Conservation (phyloP, 2,113 vertebrate genomes). For the Antechinus stuartii region DNA sequence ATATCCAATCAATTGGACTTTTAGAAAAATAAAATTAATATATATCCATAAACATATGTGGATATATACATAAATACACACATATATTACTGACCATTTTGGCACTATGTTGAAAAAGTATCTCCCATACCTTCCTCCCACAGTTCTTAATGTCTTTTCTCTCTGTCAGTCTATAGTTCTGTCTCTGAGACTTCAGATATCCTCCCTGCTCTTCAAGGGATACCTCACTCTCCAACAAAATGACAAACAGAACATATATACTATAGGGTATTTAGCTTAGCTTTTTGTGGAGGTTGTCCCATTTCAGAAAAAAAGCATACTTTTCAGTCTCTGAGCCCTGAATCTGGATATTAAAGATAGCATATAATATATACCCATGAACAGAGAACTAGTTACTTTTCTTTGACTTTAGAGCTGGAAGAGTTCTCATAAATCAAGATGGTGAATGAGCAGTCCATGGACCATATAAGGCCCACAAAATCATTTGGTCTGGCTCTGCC, state of each 20-base stretch:
- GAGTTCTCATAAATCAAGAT: not conserved
- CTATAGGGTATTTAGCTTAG: not conserved
- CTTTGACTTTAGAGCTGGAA: not conserved
- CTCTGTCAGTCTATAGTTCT: not conserved
- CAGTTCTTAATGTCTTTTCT: not conserved
- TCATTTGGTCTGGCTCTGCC: no score
- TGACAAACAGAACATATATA: not conserved
- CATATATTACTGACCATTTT: not conserved
- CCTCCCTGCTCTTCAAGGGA: not conserved
- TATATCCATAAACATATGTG: not conserved
- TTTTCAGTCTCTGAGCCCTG: not conserved
- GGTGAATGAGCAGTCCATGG: no score
- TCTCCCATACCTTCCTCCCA: not conserved
- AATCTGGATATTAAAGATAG: not conserved
- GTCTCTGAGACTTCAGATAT: not conserved
- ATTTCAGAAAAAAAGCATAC: not conserved
- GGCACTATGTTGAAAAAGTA: not conserved
- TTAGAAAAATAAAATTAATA: not conserved
- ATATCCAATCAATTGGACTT: not conserved
- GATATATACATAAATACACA: not conserved
- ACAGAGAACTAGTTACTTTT: not conserved
- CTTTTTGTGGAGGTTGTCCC: not conserved
- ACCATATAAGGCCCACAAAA: no score
- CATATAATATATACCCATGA: not conserved
- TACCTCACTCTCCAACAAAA: not conserved